Base-by-base conservation (phyloP, 64 coral and sea anemone genomes). In the Stylophora pistillata region DNA sequence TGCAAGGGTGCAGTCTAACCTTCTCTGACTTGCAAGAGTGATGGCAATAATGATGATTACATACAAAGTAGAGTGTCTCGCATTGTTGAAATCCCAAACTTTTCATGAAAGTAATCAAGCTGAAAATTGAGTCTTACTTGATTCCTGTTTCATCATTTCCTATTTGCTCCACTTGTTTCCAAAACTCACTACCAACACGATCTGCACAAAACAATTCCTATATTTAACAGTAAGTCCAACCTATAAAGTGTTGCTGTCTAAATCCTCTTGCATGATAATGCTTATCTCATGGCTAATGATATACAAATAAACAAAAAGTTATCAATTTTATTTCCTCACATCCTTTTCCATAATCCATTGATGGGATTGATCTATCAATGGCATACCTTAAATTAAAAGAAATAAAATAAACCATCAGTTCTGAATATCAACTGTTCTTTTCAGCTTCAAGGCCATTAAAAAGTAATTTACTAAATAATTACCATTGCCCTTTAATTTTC, bases 171-270 rank as follows among this genome's bases (percentile, higher is more conserved):
- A 87, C 93, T 60, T 99, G 97, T 55, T 95, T 99, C 97, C 97
- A 99, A 78, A 99, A 99, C 31, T 99, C 97, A 88, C 97, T 99
- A 1, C 97, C 97, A 78, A 99, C 93, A 55, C 97, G 97, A 91
- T 99, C 97, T 99, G 65, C 70, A 65, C 82, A 30, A 21, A 28
- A 26, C 20, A 68, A 47, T 47, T 68, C 5, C n/a, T 21, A 5
- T 10, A 23, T 1, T 10, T 25, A 7, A 68, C 21, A 23, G 5
- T 20, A 3, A 47, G 37, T 7, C 37, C 7, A 4, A 47, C 37
- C 7, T 47, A 47, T 4, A 47, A 7, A 47, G 0, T 47, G 37
- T 47, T 47, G 37, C 37, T 47, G 37, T 47, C 37, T 47, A 47
- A 47, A 47, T 7, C 7, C 37, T 47, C 37, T 4, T 7, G 7